Percentiles rank a stretch among this genome's conserved stretches.
Evolutionary conservation across 2,888 invertebrate species (phyloP).

Genomic region (Xylota segnis): DNA sequence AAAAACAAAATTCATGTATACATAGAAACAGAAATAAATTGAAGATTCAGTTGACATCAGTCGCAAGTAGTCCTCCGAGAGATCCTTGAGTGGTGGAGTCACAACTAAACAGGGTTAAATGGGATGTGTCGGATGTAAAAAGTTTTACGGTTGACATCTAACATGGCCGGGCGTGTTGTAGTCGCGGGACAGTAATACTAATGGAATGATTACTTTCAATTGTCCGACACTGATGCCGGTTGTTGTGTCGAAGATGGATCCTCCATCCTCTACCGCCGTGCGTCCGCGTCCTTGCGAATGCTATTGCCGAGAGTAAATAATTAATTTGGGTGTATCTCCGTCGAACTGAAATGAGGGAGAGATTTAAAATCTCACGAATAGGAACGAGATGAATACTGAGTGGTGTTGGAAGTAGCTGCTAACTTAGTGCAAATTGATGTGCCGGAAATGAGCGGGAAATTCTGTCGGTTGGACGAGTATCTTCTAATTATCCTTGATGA

Average conservation of each 20-base stretch:
- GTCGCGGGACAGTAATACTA: neutral
- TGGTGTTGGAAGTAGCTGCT: constrained; percentile 51
- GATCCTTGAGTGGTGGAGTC: constrained; percentile 7
- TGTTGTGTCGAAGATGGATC: constrained; percentile 10
- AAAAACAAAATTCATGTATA: constrained; percentile 18
- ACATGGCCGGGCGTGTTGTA: neutral
- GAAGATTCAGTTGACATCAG: constrained; percentile 42
- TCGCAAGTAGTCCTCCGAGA: neutral
- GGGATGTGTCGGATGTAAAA: constrained; percentile 45
- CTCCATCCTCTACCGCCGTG: neutral
- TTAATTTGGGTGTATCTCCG: constrained; percentile 42
- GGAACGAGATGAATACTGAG: constrained; percentile 9
- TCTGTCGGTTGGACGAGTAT: constrained; percentile 36
- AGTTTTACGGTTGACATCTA: constrained; percentile 33
- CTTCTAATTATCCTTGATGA: constrained; percentile 39
- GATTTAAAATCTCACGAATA: constrained; percentile 14
- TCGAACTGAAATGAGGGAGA: neutral
- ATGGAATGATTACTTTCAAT: constrained; percentile 52
- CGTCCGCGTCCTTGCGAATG: constrained; percentile 5
- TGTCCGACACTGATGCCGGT: constrained; percentile 26
- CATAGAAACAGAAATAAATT: constrained; percentile 34
- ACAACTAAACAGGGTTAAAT: constrained; percentile 29
- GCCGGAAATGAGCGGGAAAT: constrained; percentile 56
- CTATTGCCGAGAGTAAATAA: constrained; percentile 30
- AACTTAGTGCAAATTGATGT: constrained; percentile 69